These are phyloP conservation scores for Tetranychus piercei DNA, from an alignment of 2,888 invertebrate species.

Conservation along the genomic window DNA sequence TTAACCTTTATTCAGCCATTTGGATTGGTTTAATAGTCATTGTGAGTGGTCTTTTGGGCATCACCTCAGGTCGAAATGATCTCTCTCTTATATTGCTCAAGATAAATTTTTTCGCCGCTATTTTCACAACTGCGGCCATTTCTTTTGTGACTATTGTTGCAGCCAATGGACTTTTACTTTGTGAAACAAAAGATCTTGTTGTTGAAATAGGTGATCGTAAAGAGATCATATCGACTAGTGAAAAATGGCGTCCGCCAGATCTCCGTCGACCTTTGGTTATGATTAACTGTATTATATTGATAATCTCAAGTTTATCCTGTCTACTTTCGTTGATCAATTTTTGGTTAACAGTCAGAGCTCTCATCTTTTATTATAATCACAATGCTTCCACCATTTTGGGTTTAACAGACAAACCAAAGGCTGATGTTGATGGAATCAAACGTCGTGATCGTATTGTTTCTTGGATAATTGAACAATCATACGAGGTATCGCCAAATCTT, in stretches of 20 bases:
- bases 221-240: background rate
- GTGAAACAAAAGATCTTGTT: conserved; percentile 4
- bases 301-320: background rate
- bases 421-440: background rate
- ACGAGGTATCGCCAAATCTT: background rate
- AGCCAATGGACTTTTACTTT: background rate
- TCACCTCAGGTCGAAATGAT: conserved; percentile 7
- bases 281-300: background rate
- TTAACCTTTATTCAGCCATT: conserved; percentile 3
- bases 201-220: conserved; percentile 1
- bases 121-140: conserved; percentile 3
- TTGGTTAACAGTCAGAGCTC: background rate
- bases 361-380: background rate
- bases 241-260: conserved; percentile 4
- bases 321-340: conserved; percentile 5
- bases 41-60: background rate
- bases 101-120: conserved; percentile 1
- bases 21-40: conserved; percentile 9
- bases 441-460: conserved; percentile 1
- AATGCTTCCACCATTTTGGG: background rate
- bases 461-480: conserved; percentile 8
- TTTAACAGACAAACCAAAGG: background rate
- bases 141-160: background rate
- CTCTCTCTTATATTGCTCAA: background rate
- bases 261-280: background rate